A percentile compares a stretch with the other conserved stretches of the same genome.
Conservation (phyloP, 2,797 vertebrate species). For the Rhinogobio ventralis region DNA sequence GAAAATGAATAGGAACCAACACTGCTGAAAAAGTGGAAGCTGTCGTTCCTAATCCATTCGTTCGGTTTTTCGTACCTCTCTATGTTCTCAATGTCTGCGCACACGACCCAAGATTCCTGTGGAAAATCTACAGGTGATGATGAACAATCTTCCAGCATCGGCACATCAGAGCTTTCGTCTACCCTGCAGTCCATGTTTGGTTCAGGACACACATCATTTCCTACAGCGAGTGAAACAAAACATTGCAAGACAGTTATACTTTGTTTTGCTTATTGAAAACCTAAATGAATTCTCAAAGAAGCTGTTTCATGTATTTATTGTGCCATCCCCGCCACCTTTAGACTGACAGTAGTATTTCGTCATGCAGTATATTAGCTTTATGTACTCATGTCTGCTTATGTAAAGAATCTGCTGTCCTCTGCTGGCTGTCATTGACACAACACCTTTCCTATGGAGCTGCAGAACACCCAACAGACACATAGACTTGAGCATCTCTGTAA, state of each 20-base stretch:
- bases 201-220: constrained; percentile 81
- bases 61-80: constrained; percentile 81
- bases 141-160: constrained; percentile 89
- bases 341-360: constrained; percentile 7
- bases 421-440: constrained; percentile 57
- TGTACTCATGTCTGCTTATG: constrained; percentile 42
- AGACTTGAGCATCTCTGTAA: constrained; percentile 98
- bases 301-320: constrained; percentile 12
- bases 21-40: background rate
- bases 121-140: constrained; percentile 87
- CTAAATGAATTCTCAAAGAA: background rate
- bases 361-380: constrained; percentile 35
- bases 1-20: background rate
- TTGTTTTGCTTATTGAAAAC: background rate
- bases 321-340: constrained; percentile 19
- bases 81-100: constrained; percentile 92
- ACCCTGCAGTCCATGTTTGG: constrained; percentile 84
- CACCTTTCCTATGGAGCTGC: constrained; percentile 97
- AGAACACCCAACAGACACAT: constrained; percentile 95
- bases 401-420: constrained; percentile 62
- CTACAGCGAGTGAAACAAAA: constrained; percentile 68
- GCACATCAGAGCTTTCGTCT: constrained; percentile 90
- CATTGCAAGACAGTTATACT: background rate
- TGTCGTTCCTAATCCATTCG: background rate
- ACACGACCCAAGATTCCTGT: constrained; percentile 91